Evolutionary conservation across 1,140 invertebrate genomes (phyloP).

Genomic region (Liolophura sinensis): DNA sequence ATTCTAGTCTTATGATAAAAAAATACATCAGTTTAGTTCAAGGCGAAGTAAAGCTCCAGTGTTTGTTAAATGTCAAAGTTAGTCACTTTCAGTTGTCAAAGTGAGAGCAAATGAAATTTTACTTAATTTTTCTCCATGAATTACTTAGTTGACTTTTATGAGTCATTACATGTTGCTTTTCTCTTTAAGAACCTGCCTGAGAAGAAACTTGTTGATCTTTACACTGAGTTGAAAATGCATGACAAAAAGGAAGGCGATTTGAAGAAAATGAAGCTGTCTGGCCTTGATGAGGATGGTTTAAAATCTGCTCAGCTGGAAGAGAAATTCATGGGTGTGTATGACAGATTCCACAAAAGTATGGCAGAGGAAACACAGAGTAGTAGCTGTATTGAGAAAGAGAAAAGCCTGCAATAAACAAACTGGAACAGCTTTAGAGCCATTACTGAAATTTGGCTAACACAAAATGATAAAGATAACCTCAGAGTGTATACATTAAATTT

Average conservation of each 20-base stretch:
- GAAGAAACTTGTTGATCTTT: constrained; percentile 81
- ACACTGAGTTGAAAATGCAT: constrained; percentile 86
- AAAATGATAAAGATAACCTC: too few relatives aligned
- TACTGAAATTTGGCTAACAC: too few relatives aligned
- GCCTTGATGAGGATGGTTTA: constrained; percentile 82
- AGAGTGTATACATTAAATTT: too few relatives aligned
- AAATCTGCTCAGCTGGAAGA: constrained; percentile 80
- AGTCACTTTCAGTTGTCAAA: background rate
- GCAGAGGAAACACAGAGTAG: too few relatives aligned
- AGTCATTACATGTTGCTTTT: background rate
- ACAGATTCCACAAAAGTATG: too few relatives aligned
- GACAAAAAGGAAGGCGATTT: constrained; percentile 87
- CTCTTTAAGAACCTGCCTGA: constrained; percentile 76
- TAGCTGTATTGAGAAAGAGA: too few relatives aligned
- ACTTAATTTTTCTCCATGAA: background rate
- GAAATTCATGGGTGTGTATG: constrained; percentile 70
- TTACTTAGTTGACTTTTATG: constrained; percentile 12
- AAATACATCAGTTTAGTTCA: background rate
- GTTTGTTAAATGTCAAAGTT: background rate
- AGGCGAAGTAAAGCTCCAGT: background rate
- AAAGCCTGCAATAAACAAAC: too few relatives aligned
- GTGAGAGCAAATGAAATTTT: background rate
- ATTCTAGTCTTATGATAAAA: background rate
- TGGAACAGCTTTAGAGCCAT: too few relatives aligned
- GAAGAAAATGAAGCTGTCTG: constrained; percentile 80